These are phyloP conservation scores for Ochropleura leucogaster DNA, from an alignment of 2,888 invertebrate genomes.

Conservation along the genomic window DNA sequence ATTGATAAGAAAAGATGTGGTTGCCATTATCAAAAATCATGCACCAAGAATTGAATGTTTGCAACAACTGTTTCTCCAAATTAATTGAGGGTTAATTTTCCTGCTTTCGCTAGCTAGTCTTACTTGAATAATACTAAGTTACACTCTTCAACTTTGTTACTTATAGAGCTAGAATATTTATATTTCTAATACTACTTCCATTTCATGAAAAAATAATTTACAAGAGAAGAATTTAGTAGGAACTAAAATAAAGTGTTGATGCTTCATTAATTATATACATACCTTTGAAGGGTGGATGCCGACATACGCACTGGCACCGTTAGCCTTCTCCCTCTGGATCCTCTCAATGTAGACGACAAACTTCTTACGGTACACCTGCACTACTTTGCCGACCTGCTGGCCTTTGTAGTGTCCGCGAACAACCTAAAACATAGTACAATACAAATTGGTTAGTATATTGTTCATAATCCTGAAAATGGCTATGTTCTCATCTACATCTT, in stretches of 20 bases:
- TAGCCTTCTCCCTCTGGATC: slow-evolving; percentile 99
- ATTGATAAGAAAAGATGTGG: neutral
- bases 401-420: slow-evolving; percentile 99
- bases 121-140: neutral
- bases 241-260: neutral
- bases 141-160: neutral
- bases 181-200: neutral
- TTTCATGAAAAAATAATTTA: neutral
- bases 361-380: slow-evolving; percentile 99
- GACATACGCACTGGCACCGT: slow-evolving; percentile 99
- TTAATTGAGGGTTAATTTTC: neutral
- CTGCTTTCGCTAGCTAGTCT: neutral
- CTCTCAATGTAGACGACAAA: slow-evolving; percentile 99
- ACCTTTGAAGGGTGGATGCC: slow-evolving; percentile 99
- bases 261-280: slow-evolving; percentile 46
- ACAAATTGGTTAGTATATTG: slow-evolving; percentile 16
- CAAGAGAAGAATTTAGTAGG: neutral
- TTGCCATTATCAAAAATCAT: neutral
- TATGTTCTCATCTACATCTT: neutral
- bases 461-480: neutral
- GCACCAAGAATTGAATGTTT: neutral
- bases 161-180: neutral
- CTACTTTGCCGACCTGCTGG: slow-evolving; percentile 99
- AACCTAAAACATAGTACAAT: slow-evolving; percentile 91
- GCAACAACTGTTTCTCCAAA: slow-evolving; percentile 1